Evolutionary conservation across 2,888 invertebrate species (phyloP), one percentile per base, ranked within the genome.

Genomic region (Diabrotica balteata): DNA sequence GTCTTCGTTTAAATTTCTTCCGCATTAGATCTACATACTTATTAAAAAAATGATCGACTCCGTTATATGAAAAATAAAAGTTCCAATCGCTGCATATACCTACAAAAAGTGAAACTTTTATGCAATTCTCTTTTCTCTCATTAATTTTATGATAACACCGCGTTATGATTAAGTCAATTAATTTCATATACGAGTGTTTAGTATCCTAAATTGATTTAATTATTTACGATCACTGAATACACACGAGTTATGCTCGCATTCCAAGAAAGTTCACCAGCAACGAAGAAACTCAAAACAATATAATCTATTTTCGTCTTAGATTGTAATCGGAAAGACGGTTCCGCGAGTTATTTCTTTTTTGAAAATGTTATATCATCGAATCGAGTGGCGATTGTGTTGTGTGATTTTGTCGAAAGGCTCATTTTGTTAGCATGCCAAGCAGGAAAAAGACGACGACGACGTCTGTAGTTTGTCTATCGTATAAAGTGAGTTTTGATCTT

Each of bases 171-270:
- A 58, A 62, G 44, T 63, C 65, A 53, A 54, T 62, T 45, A 60
- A 42, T 57, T 60, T 44, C 17, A 45, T 46, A 42, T 53, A 45
- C 8, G 52, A 63, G n/a, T 55, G 8, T 63, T 49, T 54, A 55
- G 46, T 49, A 43, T n/a, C 50, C 44, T 53, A 49, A 62, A 63
- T 67, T 62, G 69, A 76, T 76, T 69, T 72, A 76, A 80, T 80
- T 80, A 76, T 80, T 80, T 80, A 79, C 78, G 76, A 77, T 79
- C 78, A 78, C 69, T 80, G 80, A 79, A 73, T 78, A 81, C 79
- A 76, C 44, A 50, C 22, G 22, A 59, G 42, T 59, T 59, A 43
- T 42, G 44, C 10, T 32, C 68, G 70, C 69, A 68, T 68, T 69
- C 61, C 71, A 76, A 73, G 75, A 75, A 75, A 75, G 74, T 68